Base-by-base conservation (phyloP, 2,888 invertebrate species). In the Xanthorhoe designata region DNA sequence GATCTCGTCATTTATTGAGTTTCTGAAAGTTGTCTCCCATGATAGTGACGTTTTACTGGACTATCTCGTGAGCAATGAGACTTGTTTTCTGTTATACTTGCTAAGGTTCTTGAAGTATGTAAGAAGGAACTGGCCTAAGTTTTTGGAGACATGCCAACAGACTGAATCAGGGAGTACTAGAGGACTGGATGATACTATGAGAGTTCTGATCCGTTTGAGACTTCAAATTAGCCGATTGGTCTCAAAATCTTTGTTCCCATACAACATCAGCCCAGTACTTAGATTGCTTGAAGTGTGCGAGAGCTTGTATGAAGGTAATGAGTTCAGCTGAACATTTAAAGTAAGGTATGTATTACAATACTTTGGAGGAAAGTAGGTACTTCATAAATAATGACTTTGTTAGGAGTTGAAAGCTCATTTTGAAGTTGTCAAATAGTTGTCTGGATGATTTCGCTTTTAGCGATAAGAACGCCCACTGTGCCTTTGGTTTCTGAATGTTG, bases 231-330 rank as follows among this genome's bases (percentile, higher is more conserved):
- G 96, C 75, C 94, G 97, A 80, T 90, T 98, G 75, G 98, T 98
- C 7, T 96, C 97, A 0, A 96, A 96, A 80, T 96, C 97, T 74
- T 88, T 98, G 57, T 98, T 98, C 87, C 98, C 98, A 0, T 98
- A 98, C 86, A 98, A 98, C 86, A 98, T 98, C 80, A 97, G 96
- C 78, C 98, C 98, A 50, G 97, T 98, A 65, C 92, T 98, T 75
- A 95, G 97, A 86, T 91, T 98, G 77, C 91, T 98, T 72, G 97
- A 97, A 85, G 96, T 96, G 74, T 97, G 97, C 81, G 98, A 98
- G 83, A 96, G 96, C 82, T 94, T 97, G 76, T 98, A 97, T 86
- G 97, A 97, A 90, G 97, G 96, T 2, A 97, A 97, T 86, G 96
- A 97, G 80, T 95, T 96, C 77, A 97, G 96, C 91, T 97, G 94